Evolutionary conservation across 2,797 vertebrate species (phyloP).

Genomic region (Clarias fuscus): DNA sequence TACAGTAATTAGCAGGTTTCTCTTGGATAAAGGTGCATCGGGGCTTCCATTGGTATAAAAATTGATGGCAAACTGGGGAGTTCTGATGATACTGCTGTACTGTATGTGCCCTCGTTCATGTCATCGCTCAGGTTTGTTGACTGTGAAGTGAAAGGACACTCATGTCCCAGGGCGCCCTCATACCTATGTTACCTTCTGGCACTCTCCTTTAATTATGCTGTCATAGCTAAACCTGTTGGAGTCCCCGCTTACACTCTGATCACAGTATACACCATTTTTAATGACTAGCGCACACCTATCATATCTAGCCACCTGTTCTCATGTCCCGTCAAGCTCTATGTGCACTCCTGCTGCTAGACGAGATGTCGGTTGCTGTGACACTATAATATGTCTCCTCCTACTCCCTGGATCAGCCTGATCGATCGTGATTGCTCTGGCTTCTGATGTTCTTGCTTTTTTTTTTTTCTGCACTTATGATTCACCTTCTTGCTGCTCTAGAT

Average conservation of each 20-base stretch:
- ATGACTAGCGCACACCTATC: background rate
- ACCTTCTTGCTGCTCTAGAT: conserved; percentile 1
- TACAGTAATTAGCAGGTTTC: background rate
- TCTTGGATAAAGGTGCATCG: background rate
- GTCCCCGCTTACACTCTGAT: background rate
- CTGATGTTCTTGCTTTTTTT: background rate
- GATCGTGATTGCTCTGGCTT: conserved; percentile 1
- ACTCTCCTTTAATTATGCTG: conserved; percentile 12
- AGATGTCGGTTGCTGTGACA: background rate
- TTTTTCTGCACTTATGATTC: background rate
- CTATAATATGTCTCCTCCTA: background rate
- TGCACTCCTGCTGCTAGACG: background rate
- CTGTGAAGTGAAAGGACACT: background rate
- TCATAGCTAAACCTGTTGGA: background rate
- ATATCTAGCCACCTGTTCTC: conserved; percentile 7
- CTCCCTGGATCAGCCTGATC: background rate
- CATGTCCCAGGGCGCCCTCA: conserved; percentile 11
- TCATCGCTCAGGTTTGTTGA: background rate
- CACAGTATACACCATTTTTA: background rate
- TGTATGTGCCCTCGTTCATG: background rate
- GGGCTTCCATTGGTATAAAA: background rate
- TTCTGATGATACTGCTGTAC: too few species aligned
- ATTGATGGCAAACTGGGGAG: too few species aligned
- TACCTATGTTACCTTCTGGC: conserved; percentile 28
- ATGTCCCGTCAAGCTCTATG: conserved; percentile 3